Evolutionary conservation across 2,113 vertebrate genomes (phyloP), one percentile per base, ranked within the genome.

Genomic region (Zosterops lateralis): DNA sequence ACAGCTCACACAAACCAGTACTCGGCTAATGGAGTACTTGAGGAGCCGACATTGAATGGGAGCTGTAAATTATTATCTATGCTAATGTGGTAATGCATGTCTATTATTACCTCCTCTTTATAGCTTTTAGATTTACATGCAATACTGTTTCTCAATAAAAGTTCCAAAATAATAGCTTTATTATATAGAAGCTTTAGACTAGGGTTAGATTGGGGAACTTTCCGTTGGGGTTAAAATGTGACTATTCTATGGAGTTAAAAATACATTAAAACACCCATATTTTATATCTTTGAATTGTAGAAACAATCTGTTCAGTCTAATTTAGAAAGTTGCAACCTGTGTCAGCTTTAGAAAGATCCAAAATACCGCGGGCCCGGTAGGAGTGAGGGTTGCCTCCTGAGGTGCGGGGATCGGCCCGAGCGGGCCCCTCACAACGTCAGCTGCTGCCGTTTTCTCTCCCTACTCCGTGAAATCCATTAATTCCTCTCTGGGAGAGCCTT

Each of bases 361-460:
- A 53, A 64, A 9, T 3, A 11, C 38, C 0, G 9, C 0, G 67
- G 21, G 48, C 34, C 31, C 1, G 4, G 38, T n/a, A 4, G 26
- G 17, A 15, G 5, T 25, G 32, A 17, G 17, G 12, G 20, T 10
- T 61, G 20, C 10, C 3, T 15, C 7, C n/a, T 24, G 60, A 56
- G 47, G 32, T 3, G 1, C 17, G 5, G 57, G 14, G 29, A 7
- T 8, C 6, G 1, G 0, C 48, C 28, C 51, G 32, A 22, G 84
- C 28, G 38, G 38, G 11, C 6, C 13, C 7, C 32, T 26, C 50
- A 3, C 0, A 21, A 38, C 54, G 38, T 15, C 3, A 3, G 1
- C 0, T 1, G 17, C 24, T 0, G 5, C 14, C 0, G 1, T 0
- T 19, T 48, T 4, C 7, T 2, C 0, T 15, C 12, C 1, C 3